A percentile compares a stretch with the other conserved stretches of the same genome.
These are phyloP conservation scores for Eutolmus rufibarbis DNA, from an alignment of 2,888 invertebrate species.

Conservation along the genomic window DNA sequence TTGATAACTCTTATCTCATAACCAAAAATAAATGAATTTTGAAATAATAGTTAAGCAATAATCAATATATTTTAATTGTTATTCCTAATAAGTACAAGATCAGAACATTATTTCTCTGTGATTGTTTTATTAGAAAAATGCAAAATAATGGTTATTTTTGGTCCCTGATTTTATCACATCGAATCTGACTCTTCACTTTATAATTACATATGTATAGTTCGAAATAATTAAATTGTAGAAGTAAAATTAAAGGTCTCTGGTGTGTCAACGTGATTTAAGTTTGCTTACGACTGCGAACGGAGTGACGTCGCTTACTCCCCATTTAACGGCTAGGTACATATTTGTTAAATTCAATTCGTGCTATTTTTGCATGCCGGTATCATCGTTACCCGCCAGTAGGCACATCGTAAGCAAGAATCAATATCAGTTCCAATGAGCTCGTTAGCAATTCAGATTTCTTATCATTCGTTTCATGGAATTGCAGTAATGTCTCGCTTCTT, in stretches of 20 bases:
- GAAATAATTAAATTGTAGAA: no score
- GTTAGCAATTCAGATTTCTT: slow-evolving; percentile 22
- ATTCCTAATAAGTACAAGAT: no score
- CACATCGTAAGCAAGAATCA: not conserved
- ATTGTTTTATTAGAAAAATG: no score
- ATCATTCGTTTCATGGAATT: not conserved
- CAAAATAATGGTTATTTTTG: no score
- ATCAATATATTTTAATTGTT: no score
- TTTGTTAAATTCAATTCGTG: not conserved
- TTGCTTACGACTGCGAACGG: not conserved
- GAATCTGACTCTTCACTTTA: no score
- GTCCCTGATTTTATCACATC: no score
- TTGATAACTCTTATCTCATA: no score
- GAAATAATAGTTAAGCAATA: no score
- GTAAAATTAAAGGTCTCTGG: not conserved
- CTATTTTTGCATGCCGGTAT: not conserved
- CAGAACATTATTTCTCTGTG: no score
- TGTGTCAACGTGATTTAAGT: not conserved
- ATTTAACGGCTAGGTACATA: not conserved
- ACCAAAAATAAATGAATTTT: no score
- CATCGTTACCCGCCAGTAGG: not conserved
- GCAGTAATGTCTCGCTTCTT: not conserved
- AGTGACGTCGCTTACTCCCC: not conserved
- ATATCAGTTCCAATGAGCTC: slow-evolving; percentile 7
- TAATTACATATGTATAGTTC: no score